Base-by-base conservation (phyloP, 1,140 invertebrate genomes). In the Cydia amplana region DNA sequence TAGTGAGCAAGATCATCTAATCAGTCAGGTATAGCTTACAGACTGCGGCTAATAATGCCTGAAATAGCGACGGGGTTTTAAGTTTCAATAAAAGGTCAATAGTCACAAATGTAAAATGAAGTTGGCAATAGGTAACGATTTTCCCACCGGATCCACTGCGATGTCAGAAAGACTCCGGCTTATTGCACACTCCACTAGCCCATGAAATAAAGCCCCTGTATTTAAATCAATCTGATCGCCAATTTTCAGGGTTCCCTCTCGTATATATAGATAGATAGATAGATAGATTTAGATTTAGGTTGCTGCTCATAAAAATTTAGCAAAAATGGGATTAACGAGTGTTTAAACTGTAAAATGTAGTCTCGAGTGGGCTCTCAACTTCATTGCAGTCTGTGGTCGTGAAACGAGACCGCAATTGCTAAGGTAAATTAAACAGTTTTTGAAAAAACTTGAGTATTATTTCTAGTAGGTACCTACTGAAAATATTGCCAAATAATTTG, bases 181-280 rank as follows among this genome's bases (percentile, higher is more conserved):
- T 85, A 84, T 84, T 81, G 63, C 78, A 49, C 67, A 75, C 74
- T 77, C 74, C 83, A 77, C 63, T 83, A 75, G 77, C 72, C 80
- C 84, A 80, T 88, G 82, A 88, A 88, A 88, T 88, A 85, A 86
- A 85, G 79, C 78, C 77, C 75, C 81, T 78, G 83, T 85, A 82
- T 85, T 86, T 84, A 84, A 87, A 85, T 85, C 78, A 85, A 85
- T 85, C 79, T 77, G 70, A 84, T 72, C 74, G 75, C 25, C 72
- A 76, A 78, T 81, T 83, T 87, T 85, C 77, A 75, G 55, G 46
- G n/a, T n/a, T n/a, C n/a, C n/a, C n/a, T n/a, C n/a, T n/a, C n/a
- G n/a, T n/a, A n/a, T n/a, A n/a, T n/a, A n/a, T n/a, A n/a, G n/a
- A n/a, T n/a, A n/a, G n/a, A n/a, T n/a, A n/a, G n/a, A n/a, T n/a